phyloP scores from a whole-genome alignment of 30 jellyfish, hydroid and myxozoan species.

The Haliclystus octoradiatus region DNA sequence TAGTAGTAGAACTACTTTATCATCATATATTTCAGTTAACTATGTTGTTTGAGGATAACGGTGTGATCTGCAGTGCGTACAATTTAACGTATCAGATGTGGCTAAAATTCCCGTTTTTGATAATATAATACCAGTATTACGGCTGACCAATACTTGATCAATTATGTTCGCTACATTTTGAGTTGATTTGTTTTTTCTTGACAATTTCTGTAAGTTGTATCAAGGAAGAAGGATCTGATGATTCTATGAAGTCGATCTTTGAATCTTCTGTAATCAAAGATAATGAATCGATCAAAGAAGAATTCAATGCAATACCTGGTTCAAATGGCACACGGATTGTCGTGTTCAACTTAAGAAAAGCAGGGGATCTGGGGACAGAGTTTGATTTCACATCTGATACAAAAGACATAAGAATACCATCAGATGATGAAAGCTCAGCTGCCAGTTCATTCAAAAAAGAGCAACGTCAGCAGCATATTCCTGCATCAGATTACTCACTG shows the following conservation, averaged over 20 bases:
- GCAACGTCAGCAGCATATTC: conserved; percentile 89
- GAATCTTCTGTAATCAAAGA: conserved; percentile 48
- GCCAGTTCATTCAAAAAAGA: conserved; percentile 70
- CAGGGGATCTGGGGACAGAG: conserved; percentile 37
- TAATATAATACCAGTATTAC: no score
- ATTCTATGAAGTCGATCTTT: conserved; percentile 35
- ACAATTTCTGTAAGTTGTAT: no score
- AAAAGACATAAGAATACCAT: conserved; percentile 74
- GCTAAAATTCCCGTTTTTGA: no score
- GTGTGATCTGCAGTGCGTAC: no score
- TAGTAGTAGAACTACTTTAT: no score
- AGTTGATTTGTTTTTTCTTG: no score
- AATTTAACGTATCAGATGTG: no score
- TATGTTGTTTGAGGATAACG: no score
- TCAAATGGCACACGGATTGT: conserved; percentile 75
- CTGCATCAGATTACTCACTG: conserved; percentile 91
- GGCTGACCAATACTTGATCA: no score
- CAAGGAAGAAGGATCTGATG: conserved; percentile 30
- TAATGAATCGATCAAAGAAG: conserved; percentile 43
- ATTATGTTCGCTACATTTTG: no score
- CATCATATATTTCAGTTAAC: no score
- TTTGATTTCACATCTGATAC: conserved; percentile 57
- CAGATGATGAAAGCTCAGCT: conserved; percentile 70
- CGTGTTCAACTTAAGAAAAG: conserved; percentile 47
- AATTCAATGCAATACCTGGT: conserved; percentile 37